Evolutionary conservation across 2,797 vertebrate genomes (phyloP).

Genomic region (Chelon auratus): DNA sequence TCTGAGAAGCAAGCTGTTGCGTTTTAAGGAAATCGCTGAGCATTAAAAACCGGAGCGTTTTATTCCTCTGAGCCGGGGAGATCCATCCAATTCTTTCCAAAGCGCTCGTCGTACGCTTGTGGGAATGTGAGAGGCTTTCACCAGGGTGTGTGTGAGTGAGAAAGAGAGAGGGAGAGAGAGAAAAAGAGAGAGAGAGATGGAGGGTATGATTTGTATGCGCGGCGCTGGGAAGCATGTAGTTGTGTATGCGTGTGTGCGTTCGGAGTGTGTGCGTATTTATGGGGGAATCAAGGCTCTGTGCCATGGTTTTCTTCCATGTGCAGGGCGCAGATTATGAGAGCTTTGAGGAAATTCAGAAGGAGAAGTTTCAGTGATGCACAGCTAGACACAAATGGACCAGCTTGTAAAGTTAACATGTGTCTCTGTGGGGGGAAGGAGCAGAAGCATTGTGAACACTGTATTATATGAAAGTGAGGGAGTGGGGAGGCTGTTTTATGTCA

Average conservation of each 20-base stretch:
- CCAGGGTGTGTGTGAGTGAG: background rate
- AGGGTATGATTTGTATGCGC: constrained; percentile 22
- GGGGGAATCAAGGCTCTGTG: constrained; percentile 34
- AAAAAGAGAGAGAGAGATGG: background rate
- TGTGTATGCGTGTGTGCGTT: constrained; percentile 13
- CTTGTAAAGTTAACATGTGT: constrained; percentile 6
- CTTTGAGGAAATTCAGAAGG: constrained; percentile 3
- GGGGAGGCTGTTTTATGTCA: too few relatives aligned
- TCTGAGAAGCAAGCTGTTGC: background rate
- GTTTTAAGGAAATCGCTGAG: background rate
- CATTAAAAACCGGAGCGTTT: background rate
- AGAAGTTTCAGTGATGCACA: constrained; percentile 6
- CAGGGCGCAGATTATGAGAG: constrained; percentile 7
- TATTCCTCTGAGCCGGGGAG: constrained; percentile 36
- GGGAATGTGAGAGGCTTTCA: constrained; percentile 60
- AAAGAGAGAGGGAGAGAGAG: background rate
- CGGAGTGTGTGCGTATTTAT: constrained; percentile 15
- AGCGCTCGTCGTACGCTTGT: constrained; percentile 48
- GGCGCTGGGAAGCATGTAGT: constrained; percentile 1
- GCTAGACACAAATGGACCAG: background rate
- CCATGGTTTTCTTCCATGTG: constrained; percentile 31
- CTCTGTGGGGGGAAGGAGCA: constrained; percentile 6
- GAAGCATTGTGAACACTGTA: background rate
- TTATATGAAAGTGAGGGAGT: too few relatives aligned
- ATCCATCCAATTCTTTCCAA: constrained; percentile 52